Evolutionary conservation across 2,888 invertebrate species (phyloP).

Genomic region (Seira ritae): DNA sequence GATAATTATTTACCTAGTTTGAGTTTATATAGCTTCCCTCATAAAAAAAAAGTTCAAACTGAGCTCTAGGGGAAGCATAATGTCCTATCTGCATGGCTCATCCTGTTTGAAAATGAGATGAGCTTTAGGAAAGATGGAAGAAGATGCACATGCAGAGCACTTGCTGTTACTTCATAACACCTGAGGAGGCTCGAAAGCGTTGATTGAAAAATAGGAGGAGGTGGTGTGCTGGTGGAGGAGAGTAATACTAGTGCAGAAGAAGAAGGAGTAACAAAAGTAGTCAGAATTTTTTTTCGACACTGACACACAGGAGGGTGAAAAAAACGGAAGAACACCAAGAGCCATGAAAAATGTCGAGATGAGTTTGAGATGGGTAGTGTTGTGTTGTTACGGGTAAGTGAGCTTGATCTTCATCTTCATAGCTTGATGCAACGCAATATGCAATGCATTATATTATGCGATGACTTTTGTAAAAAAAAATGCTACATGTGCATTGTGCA

Average conservation of each 20-base stretch:
- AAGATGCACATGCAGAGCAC: no score
- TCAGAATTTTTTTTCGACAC: no score
- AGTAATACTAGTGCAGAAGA: background rate
- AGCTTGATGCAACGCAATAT: background rate
- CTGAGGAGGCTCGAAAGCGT: slow-evolving; percentile 37
- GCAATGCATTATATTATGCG: background rate
- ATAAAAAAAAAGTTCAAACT: no score
- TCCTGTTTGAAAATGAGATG: no score
- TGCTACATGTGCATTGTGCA: no score
- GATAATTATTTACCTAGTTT: no score
- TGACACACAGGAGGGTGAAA: slow-evolving; percentile 3
- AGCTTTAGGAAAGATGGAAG: no score
- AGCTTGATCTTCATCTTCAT: background rate
- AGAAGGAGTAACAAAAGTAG: no score
- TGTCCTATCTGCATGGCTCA: no score
- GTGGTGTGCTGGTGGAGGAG: slow-evolving; percentile 3
- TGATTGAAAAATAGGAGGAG: slow-evolving; percentile 35
- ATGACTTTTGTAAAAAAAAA: slow-evolving; percentile 14
- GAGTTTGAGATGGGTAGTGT: background rate
- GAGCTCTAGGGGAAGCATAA: no score
- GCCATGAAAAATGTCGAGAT: slow-evolving; percentile 48
- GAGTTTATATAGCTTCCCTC: no score
- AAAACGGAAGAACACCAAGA: slow-evolving; percentile 54
- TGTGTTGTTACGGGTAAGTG: slow-evolving; percentile 44
- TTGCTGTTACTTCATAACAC: slow-evolving; percentile 6